A percentile compares a stretch with the other conserved stretches of the same genome.
phyloP scores from a whole-genome alignment of 2,113 vertebrate genomes.

The Pangasianodon gigas region DNA sequence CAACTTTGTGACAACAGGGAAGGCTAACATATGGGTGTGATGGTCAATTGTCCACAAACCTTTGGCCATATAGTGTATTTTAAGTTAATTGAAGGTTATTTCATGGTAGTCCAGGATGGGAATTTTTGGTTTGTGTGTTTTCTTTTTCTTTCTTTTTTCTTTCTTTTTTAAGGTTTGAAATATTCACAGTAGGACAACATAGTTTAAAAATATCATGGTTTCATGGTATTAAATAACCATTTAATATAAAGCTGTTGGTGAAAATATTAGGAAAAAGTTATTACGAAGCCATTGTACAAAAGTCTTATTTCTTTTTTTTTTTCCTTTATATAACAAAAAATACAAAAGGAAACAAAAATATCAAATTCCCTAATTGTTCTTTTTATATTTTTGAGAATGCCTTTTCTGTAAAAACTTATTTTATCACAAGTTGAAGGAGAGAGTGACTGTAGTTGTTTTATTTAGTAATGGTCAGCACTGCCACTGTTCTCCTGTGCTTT shows the following conservation, averaged over 20 bases:
- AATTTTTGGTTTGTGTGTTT: not conserved
- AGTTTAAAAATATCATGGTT: not conserved
- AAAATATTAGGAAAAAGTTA: not conserved
- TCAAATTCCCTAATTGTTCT: not conserved
- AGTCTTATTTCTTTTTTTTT: not conserved
- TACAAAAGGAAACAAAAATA: rapidly evolving
- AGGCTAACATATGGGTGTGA: not conserved
- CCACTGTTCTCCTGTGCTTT: not conserved
- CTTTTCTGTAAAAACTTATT: not conserved
- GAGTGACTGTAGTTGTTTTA: not conserved
- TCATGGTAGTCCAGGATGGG: not conserved
- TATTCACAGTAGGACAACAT: not conserved
- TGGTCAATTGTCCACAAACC: not conserved
- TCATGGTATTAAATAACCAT: not conserved
- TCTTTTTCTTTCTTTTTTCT: not conserved
- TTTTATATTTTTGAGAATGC: not conserved
- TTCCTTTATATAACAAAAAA: not conserved
- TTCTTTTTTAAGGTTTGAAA: not conserved
- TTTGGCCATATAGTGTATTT: not conserved
- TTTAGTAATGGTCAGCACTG: not conserved
- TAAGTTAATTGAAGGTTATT: too few relatives aligned
- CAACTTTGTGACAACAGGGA: not conserved
- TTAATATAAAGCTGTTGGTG: not conserved
- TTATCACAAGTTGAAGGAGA: not conserved
- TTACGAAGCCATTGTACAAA: too few relatives aligned